A percentile compares a stretch with the other conserved stretches of the same genome.
Evolutionary conservation across 2,888 invertebrate genomes (phyloP).

Genomic region (Nomada ferruginata): DNA sequence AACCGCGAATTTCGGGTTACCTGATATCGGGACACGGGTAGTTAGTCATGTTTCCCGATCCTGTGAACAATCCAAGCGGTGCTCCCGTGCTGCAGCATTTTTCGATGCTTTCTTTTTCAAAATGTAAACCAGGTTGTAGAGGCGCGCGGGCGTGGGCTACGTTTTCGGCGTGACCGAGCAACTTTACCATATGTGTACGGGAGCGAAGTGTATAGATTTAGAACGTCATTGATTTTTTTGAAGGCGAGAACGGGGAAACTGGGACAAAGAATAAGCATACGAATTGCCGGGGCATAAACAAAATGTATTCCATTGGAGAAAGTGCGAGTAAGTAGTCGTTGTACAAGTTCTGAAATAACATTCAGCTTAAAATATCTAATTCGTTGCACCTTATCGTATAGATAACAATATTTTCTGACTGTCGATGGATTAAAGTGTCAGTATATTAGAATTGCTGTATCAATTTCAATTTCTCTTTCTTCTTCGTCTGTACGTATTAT

Average conservation of each 20-base stretch:
- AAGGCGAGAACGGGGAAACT: not conserved
- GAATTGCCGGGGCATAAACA: not conserved
- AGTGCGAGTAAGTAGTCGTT: too few relatives aligned
- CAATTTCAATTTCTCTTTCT: too few relatives aligned
- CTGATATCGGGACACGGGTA: not conserved
- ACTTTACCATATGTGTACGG: not conserved
- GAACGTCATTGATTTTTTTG: not conserved
- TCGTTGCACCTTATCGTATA: too few relatives aligned
- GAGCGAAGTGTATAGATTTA: not conserved
- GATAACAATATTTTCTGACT: too few relatives aligned
- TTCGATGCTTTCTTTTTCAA: not conserved
- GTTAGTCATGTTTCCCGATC: not conserved
- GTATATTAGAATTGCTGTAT: too few relatives aligned
- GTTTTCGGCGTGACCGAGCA: not conserved
- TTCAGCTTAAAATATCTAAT: too few relatives aligned
- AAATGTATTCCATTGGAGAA: not conserved
- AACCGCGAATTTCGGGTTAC: not conserved
- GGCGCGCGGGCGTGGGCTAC: not conserved
- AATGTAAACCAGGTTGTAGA: constrained; percentile 5
- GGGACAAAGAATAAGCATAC: not conserved
- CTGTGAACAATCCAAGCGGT: not conserved
- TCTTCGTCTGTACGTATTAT: too few relatives aligned
- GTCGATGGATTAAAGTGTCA: too few relatives aligned
- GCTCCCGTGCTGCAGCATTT: not conserved
- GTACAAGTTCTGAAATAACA: too few relatives aligned